Base-by-base conservation (phyloP, 2,113 vertebrate species). In the Corvus moneduloides region DNA sequence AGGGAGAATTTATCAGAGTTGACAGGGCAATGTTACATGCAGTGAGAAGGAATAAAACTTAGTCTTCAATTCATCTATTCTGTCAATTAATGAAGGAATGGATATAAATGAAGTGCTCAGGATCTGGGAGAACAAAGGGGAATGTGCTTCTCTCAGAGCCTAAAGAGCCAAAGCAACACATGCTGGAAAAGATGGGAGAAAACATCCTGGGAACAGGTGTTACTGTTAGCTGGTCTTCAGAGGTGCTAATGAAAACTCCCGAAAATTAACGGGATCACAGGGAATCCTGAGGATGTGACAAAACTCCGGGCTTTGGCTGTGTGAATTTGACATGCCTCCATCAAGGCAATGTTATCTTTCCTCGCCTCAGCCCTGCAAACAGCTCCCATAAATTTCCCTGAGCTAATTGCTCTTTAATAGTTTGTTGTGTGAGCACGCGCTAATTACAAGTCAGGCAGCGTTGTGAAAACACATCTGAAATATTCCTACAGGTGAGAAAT, bases 361-460 rank as follows among this genome's bases (percentile, higher is more conserved):
- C 63, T 80, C 6, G 1, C 51, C 75, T 59, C 80, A 93, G 75
- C 55, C 76, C 67, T 54, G 75, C 55, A 64, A 92, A 73, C 46
- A 93, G 67, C 88, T 86, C 55, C 21, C 26, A n/a, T 43, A 24
- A 41, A 74, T 83, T 71, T 86, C n/a, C 55, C 43, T 17, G 7
- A 63, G 86, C 39, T 97, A 97, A 94, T 96, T 95, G 88, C 83
- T 92, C 78, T 77, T 80, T 94, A 95, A 90, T 83, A 73, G 90
- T 62, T 88, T 92, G 79, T 88, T 92, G 68, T 80, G 79, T 10
- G 63, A 95, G 78, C 64, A 68, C 51, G 44, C 1, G 59, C 83
- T 95, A 79, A 93, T 96, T 90, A 69, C 13, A 84, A 83, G 78
- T 86, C 92, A 80, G 2, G 16, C 2, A 8, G 85, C 55, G 77